Evolutionary conservation across 2,888 invertebrate genomes (phyloP), one percentile per base, ranked within the genome.

Genomic region (Dolichopus griseipennis): DNA sequence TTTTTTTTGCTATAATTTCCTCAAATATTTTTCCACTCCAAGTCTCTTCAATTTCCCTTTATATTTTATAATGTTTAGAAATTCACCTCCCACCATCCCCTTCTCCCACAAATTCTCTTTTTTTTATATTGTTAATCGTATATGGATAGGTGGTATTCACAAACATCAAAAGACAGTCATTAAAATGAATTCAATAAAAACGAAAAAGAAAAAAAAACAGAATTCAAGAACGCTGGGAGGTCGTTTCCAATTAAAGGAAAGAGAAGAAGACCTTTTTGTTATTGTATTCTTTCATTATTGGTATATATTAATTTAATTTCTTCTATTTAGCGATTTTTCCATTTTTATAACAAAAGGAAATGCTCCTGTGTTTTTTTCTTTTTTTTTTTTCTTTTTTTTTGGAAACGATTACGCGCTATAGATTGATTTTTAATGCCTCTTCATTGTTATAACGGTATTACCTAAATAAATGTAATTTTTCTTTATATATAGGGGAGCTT

Each of bases 101-200:
- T 37, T n/a, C n/a, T n/a, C n/a, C n/a, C n/a, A n/a, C n/a, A n/a
- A n/a, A n/a, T n/a, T n/a, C n/a, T n/a, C n/a, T n/a, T 12, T 37
- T 52, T 2, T 52, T 18, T 52, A 18, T 27, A 27, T 27, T 2
- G 5, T 4, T 27, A 37, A 37, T 37, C 8, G 37, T 9, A 7
- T 10, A 37, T 37, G 37, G 37, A 9, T 27, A 27, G 2, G 37
- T 37, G 12, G 37, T 37, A 37, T 27, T 27, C 27, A 27, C 27
- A 67, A 68, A 67, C 67, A 69, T 71, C 66, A 68, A 69, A 68
- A 20, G 67, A 18, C 68, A 61, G 67, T 52, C 64, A 67, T 61
- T 67, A 69, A 65, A 61, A 61, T 20, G 61, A 67, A 70, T 10
- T 37, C 37, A 27, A 27, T 37, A 37, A 37, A 37, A 66, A 72